Conservation (phyloP, 2,888 invertebrate species). For the Entomobrya multifasciata region DNA sequence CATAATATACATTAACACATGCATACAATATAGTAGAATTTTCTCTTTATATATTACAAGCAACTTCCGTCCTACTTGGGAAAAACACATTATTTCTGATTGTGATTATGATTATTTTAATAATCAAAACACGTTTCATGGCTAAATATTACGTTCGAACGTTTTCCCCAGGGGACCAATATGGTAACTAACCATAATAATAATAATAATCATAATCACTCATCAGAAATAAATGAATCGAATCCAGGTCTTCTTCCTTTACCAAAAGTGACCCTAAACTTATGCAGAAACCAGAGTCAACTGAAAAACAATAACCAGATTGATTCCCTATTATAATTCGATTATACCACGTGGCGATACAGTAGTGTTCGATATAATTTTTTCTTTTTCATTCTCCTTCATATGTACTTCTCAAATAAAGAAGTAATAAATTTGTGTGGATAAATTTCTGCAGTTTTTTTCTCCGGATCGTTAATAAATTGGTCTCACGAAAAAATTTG, state of each 20-base stretch:
- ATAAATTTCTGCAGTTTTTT: slow-evolving; percentile 25
- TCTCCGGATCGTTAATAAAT: slow-evolving; percentile 33
- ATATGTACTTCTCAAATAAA: no score
- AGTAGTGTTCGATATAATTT: not conserved
- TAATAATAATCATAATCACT: no score
- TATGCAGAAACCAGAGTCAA: no score
- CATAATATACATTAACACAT: no score
- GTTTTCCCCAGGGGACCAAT: not conserved
- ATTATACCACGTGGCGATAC: slow-evolving; percentile 14
- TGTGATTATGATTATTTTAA: not conserved
- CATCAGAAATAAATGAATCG: no score
- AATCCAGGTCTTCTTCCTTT: no score
- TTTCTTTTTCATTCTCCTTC: no score
- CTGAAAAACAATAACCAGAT: no score
- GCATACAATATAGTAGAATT: no score
- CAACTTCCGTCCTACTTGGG: no score
- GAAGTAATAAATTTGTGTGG: not conserved
- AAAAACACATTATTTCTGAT: not conserved
- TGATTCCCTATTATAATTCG: not conserved
- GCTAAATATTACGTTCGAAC: not conserved
- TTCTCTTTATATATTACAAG: no score
- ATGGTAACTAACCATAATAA: not conserved
- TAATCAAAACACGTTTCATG: not conserved
- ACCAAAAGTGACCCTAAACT: not conserved
- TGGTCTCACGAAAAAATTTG: no score